These are phyloP conservation scores for Coreius guichenoti DNA, from an alignment of 2,797 vertebrate genomes.

Conservation along the genomic window DNA sequence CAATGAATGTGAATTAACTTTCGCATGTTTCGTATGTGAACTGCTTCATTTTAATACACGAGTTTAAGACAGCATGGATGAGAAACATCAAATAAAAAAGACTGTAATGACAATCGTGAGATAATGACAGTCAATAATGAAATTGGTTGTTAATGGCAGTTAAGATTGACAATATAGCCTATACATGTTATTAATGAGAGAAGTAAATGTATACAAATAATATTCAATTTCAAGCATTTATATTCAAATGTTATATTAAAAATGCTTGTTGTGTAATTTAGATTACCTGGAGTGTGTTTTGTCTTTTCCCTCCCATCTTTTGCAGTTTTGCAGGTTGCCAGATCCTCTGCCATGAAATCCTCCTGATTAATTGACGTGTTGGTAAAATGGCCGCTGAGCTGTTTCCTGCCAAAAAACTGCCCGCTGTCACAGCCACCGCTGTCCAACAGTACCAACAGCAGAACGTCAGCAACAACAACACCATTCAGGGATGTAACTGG, in stretches of 20 bases:
- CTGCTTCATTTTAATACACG: background rate
- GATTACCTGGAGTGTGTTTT: background rate
- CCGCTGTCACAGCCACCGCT: constrained; percentile 68
- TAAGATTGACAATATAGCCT: background rate
- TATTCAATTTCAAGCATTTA: background rate
- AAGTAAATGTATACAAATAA: background rate
- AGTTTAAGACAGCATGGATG: background rate
- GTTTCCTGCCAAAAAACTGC: constrained; percentile 86
- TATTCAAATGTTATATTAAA: background rate
- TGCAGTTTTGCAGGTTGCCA: background rate
- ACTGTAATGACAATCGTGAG: background rate
- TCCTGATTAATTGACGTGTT: constrained; percentile 59
- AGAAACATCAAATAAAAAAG: background rate
- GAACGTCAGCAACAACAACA: constrained; percentile 90
- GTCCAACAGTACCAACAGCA: constrained; percentile 91
- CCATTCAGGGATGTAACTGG: constrained; percentile 88
- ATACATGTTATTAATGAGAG: background rate
- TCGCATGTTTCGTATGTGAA: background rate
- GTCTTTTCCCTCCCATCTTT: background rate
- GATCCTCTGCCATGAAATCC: constrained; percentile 86
- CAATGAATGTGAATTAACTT: background rate
- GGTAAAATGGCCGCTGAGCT: constrained; percentile 94
- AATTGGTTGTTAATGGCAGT: background rate
- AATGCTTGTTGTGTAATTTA: background rate
- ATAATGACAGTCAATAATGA: background rate